Conservation (phyloP, 2,888 invertebrate species). For the Shargacucullia verbasci region DNA sequence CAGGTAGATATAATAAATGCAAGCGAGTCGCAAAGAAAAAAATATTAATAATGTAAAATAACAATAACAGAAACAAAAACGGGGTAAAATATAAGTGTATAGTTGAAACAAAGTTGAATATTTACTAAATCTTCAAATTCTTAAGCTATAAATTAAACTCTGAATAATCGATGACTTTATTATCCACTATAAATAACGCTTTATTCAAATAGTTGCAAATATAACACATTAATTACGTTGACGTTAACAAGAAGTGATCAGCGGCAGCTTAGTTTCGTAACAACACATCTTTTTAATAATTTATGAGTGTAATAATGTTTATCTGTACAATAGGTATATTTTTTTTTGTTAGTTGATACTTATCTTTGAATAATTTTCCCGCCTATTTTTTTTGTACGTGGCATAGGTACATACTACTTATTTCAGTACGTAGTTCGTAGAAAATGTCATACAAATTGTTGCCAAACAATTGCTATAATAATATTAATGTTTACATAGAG, state of each 20-base stretch:
- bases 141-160: conserved; percentile 66
- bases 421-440: too few species aligned
- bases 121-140: conserved; percentile 28
- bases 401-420: too few species aligned
- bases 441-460: too few species aligned
- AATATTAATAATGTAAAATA: background rate
- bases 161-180: conserved; percentile 72
- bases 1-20: background rate
- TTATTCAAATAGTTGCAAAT: conserved; percentile 74
- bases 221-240: conserved; percentile 64
- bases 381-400: conserved; percentile 8
- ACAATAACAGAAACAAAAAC: background rate
- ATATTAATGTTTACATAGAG: too few species aligned
- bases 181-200: conserved; percentile 69
- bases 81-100: background rate
- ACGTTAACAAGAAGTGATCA: conserved; percentile 59
- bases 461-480: too few species aligned
- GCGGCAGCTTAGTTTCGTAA: conserved; percentile 37
- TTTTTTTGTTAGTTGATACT: background rate
- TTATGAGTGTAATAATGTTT: conserved; percentile 17
- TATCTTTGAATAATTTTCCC: conserved; percentile 6
- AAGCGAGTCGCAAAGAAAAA: background rate
- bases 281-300: conserved; percentile 35
- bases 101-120: conserved; percentile 25
- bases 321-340: conserved; percentile 3